Evolutionary conservation across 2,113 vertebrate genomes (phyloP), one percentile per base, ranked within the genome.

Genomic region (Myocastor coypus): DNA sequence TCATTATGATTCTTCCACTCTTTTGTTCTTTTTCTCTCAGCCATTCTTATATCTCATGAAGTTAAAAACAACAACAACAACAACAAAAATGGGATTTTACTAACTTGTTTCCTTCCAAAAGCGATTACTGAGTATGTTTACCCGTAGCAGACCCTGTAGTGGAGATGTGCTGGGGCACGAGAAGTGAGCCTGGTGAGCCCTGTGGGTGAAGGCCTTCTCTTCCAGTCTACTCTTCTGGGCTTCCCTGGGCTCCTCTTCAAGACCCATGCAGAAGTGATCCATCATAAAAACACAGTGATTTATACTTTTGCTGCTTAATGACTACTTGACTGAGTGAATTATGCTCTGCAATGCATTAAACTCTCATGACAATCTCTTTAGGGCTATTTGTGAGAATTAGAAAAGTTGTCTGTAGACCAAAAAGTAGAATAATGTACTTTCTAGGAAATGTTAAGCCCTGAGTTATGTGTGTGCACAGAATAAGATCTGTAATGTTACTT

Each of bases 101-200:
- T 26, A 69, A 91, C 19, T 78, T 40, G 28, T 93, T 94, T 87
- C 50, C 86, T 64, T 88, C 55, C 52, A 59, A 80, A 89, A 91
- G 55, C 68, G 24, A 89, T 63, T 73, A 66, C 55, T 50, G 28
- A 83, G 5, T 42, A 75, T 14, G 34, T 61, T 42, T 52, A 46
- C 26, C 17, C 86, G 22, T 4, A 50, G 63, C 3, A 91, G 75
- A 28, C 50, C 30, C 57, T 94, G 10, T 59, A 81, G 3, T 32
- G 24, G 37, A 83, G 55, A 52, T 42, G 77, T 55, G 26, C 46
- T 55, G 42, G 80, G 40, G n/a, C 37, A 50, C 7, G 68, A 73
- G 40, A 9, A 52, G 7, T 7, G 59, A 57, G 0, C 11, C 40
- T 10, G 1, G 7, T 4, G 7, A 28, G 26, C 11, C 2, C 40